Base-by-base conservation (phyloP, 2,797 vertebrate species). In the Cossypha heuglini region DNA sequence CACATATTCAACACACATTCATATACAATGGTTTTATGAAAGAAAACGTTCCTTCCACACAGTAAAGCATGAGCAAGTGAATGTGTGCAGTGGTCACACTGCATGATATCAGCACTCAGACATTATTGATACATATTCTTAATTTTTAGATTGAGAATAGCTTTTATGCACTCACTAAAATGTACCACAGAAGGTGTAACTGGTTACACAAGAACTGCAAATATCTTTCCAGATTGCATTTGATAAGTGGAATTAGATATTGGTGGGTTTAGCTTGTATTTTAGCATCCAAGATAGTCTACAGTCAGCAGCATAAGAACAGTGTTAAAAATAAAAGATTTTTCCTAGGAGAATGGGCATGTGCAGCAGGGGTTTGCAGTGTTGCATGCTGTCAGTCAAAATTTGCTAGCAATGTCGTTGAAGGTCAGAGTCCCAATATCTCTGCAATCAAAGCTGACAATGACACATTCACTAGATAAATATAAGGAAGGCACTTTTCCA, bases 361-460 rank as follows among this genome's bases (percentile, higher is more conserved):
- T 93, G 64, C 86, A 62, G 92, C 95, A 85, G 85, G 93, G 93
- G 90, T 83, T 90, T 96, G 94, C 90, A 92, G 82, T 89, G 84
- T 64, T 96, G 90, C 31, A 69, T 51, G 82, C 96, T 98, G 98
- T 97, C 97, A 98, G 82, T 98, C 97, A 98, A 96, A 97, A 96
- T 95, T 93, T 96, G 93, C 96, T 78, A 75, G 92, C 96, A 98
- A 97, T 97, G 98, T 98, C 95, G 81, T 62, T 97, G 97, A 98
- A 98, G 98, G 98, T 98, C 97, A 97, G 92, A 96, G 88, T 94
- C 93, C 92, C 89, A 84, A 49, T 93, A 97, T 96, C 96, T 95
- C 59, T 82, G 87, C 97, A 96, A 96, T 97, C 96, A 97, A 96
- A 97, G 94, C 94, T 82, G 52, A 85, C 85, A 77, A 88, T 82